Evolutionary conservation across 1,140 invertebrate species (phyloP).

Genomic region (Drosophila nasuta): DNA sequence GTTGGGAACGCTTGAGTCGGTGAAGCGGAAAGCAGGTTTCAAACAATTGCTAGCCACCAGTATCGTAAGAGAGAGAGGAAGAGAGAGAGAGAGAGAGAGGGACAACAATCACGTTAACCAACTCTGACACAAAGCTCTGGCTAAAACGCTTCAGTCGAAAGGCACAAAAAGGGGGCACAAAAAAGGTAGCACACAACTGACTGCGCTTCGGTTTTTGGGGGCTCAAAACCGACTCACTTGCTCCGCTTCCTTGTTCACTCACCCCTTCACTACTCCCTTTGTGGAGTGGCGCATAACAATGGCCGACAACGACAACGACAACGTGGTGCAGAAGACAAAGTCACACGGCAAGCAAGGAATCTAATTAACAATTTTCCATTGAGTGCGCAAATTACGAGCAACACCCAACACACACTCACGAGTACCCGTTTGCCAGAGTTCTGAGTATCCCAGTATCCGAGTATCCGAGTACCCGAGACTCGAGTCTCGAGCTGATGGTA

Average conservation of each 20-base stretch:
- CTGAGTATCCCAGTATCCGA: not conserved
- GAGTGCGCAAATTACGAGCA: slow-evolving; percentile 79
- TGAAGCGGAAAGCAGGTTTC: slow-evolving; percentile 68
- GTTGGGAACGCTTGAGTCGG: slow-evolving; percentile 55
- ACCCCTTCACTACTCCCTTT: no score
- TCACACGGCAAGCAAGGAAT: slow-evolving; percentile 80
- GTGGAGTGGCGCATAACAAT: slow-evolving; percentile 48
- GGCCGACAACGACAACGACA: slow-evolving; percentile 33
- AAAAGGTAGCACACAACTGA: not conserved
- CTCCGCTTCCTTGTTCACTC: no score
- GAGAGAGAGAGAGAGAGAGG: not conserved
- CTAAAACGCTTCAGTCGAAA: slow-evolving; percentile 61
- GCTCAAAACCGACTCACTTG: no score
- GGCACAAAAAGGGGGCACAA: not conserved
- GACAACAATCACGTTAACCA: slow-evolving; percentile 76
- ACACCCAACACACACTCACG: slow-evolving; percentile 32
- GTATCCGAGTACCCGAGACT: no score
- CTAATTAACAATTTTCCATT: slow-evolving; percentile 84
- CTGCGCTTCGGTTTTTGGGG: not conserved
- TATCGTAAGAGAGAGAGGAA: not conserved
- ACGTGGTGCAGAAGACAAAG: slow-evolving; percentile 55
- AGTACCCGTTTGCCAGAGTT: not conserved
- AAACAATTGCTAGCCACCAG: slow-evolving; percentile 37
- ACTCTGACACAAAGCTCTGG: slow-evolving; percentile 74
- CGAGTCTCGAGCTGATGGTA: no score